phyloP scores from a whole-genome alignment of 2,797 vertebrate genomes.

The Enteromius fasciolatus region DNA sequence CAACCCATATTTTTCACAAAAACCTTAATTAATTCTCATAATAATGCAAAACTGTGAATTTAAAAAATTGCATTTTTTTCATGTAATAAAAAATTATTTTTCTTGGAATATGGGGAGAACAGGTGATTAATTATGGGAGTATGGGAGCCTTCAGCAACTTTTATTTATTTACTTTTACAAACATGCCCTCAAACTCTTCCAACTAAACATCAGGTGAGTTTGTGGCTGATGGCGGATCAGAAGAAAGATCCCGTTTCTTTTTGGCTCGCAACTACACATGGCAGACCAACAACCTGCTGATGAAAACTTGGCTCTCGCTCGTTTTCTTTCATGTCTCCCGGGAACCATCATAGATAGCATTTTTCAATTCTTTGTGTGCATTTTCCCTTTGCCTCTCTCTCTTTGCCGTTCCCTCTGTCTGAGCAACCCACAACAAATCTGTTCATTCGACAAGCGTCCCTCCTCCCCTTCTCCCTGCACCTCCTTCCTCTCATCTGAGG shows the following conservation, averaged over 20 bases:
- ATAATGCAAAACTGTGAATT: constrained; percentile 58
- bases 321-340: constrained; percentile 35
- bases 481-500: constrained; percentile 60
- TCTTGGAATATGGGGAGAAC: constrained; percentile 47
- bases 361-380: constrained; percentile 21
- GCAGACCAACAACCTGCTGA: constrained; percentile 19
- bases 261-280: constrained; percentile 17
- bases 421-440: constrained; percentile 64
- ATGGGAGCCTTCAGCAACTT: constrained; percentile 49
- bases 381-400: constrained; percentile 14
- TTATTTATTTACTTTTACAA: constrained; percentile 53
- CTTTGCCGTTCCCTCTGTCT: constrained; percentile 52
- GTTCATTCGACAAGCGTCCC: constrained; percentile 60
- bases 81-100: constrained; percentile 56
- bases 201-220: constrained; percentile 53
- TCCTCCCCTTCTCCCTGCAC: constrained; percentile 31
- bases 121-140: constrained; percentile 64
- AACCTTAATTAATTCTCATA: constrained; percentile 42
- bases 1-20: constrained; percentile 28
- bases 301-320: constrained; percentile 44
- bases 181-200: constrained; percentile 56
- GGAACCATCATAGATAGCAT: constrained; percentile 33
- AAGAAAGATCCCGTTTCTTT: constrained; percentile 25
- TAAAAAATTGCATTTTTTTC: constrained; percentile 56
- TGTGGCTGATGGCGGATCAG: not conserved